Evolutionary conservation across 2,888 invertebrate species (phyloP).

Genomic region (Pandemis cinnamomeana): DNA sequence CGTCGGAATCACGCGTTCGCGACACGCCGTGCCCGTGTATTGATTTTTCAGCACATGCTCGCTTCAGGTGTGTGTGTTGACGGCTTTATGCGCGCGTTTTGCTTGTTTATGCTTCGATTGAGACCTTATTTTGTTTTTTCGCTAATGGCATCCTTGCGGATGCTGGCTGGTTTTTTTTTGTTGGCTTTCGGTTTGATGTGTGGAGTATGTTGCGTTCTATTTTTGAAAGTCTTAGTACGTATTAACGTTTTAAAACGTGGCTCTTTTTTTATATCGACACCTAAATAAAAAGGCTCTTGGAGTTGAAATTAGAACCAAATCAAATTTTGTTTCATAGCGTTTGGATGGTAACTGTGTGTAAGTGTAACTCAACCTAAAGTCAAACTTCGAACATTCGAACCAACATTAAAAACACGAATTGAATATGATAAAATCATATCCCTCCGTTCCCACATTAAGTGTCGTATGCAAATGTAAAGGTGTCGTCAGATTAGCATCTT

Average conservation of each 20-base stretch:
- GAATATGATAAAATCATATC: background rate
- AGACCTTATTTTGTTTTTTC: conserved; percentile 33
- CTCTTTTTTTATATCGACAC: too few species aligned
- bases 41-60: conserved; percentile 80
- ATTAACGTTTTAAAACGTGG: background rate
- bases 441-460: conserved; percentile 53
- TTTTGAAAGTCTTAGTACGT: background rate
- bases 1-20: conserved; percentile 81
- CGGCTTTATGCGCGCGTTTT: conserved; percentile 55
- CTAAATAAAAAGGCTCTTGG: too few species aligned
- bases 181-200: background rate
- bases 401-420: background rate
- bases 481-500: conserved; percentile 82
- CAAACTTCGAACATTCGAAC: background rate
- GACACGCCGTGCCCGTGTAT: conserved; percentile 73
- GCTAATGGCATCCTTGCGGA: conserved; percentile 32
- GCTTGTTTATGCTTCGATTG: conserved; percentile 40
- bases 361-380: background rate
- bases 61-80: conserved; percentile 68
- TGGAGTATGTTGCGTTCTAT: background rate
- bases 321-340: too few species aligned
- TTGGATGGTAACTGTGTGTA: too few species aligned
- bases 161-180: conserved; percentile 15
- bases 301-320: too few species aligned
- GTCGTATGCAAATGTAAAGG: conserved; percentile 80